Evolutionary conservation across 2,888 invertebrate species (phyloP), one percentile per base, ranked within the genome.

Genomic region (Diarsia mendica): DNA sequence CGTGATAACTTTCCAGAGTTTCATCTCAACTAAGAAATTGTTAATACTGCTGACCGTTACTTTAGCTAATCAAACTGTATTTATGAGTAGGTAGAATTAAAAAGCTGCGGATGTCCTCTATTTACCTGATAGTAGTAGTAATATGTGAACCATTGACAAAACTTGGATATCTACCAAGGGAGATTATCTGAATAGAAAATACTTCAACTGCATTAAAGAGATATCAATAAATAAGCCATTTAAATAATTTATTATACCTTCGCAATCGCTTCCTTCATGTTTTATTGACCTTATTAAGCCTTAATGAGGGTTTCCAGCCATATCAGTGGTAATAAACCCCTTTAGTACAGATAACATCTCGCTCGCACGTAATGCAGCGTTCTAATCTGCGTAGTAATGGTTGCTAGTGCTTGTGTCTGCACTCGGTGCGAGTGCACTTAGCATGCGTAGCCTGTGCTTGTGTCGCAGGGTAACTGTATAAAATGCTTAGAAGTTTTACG

Each of bases 321-420:
- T 28, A 48, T 23, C 48, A 39, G 20, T 20, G 5, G 51, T 53
- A 74, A 39, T 48, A 49, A 75, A 28, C 13, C 65, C 63, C n/a
- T 48, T 48, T 20, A 1, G 46, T 4, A 23, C 44, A 23, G 46
- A 51, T 72, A 67, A 46, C 23, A 46, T 53, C 53, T 55, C 48
- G 20, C 44, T 55, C 23, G 46, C 55, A 53, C 48, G 20, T 51
- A 28, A 67, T 46, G 44, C 51, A 18, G n/a, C 33, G n/a, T 28
- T 63, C 23, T 67, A 80, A 67, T 63, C 55, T 67, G 65, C 58
- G 53, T 33, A 63, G 72, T 79, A 48, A 67, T 67, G 39, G 79
- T 60, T 10, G 18, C 46, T 3, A 48, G 53, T 28, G 28, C 46
- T 33, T 20, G 44, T 15, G 20, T 44, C 23, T 15, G 53, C 15